Conservation (phyloP, 1,140 invertebrate genomes). For the Drosophila mauritiana region DNA sequence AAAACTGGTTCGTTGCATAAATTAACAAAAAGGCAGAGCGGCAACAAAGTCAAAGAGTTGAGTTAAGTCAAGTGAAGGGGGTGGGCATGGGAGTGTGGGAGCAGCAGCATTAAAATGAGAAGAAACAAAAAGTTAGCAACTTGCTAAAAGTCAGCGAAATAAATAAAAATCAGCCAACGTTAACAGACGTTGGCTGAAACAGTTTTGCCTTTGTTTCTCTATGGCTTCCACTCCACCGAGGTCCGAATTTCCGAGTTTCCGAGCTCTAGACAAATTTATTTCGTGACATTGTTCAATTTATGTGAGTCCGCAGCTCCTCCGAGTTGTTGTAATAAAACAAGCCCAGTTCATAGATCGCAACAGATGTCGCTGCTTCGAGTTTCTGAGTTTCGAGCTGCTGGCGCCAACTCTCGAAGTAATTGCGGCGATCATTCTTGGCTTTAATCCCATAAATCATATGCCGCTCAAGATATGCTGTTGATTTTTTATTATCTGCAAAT, state of each 20-base stretch:
- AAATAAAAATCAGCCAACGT: constrained; percentile 75
- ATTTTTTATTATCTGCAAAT: constrained; percentile 43
- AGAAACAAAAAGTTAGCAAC: constrained; percentile 64
- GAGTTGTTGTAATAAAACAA: constrained; percentile 77
- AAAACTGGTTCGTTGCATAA: constrained; percentile 80
- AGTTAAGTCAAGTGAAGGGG: constrained; percentile 17
- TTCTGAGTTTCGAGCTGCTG: constrained; percentile 3
- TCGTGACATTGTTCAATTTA: constrained; percentile 81
- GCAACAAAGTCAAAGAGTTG: constrained; percentile 58
- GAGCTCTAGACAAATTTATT: constrained; percentile 66
- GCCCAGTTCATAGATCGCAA: constrained; percentile 24
- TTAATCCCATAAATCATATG: constrained; percentile 43
- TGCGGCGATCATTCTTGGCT: constrained; percentile 39
- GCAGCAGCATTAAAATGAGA: constrained; percentile 20
- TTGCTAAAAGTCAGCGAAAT: constrained; percentile 74
- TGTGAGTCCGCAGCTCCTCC: constrained; percentile 43
- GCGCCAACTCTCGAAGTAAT: constrained; percentile 69
- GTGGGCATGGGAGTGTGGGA: constrained; percentile 35
- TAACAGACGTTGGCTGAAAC: constrained; percentile 59
- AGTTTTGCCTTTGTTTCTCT: constrained; percentile 42
- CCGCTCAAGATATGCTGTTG: constrained; percentile 35
- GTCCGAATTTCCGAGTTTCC: constrained; percentile 25
- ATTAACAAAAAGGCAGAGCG: constrained; percentile 62
- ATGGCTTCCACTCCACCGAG: constrained; percentile 22
- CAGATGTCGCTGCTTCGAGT: constrained; percentile 14